A percentile compares a stretch with the other conserved stretches of the same genome.
These are phyloP conservation scores for Pseudocheirus occidentalis DNA, from an alignment of 2,797 vertebrate species.

Conservation along the genomic window DNA sequence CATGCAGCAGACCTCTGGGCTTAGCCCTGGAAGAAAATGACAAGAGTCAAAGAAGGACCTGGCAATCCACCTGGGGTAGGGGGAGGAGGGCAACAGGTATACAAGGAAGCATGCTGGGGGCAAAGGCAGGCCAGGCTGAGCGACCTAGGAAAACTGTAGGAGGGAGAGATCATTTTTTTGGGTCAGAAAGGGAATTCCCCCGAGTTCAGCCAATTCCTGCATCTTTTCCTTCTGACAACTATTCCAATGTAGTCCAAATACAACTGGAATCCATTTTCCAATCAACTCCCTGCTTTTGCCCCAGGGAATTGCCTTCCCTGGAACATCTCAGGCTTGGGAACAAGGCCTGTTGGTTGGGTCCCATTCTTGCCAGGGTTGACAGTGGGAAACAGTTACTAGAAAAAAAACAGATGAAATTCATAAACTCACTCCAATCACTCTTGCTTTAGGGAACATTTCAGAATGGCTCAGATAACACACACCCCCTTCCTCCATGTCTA, in stretches of 20 bases:
- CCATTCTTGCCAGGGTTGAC: neutral
- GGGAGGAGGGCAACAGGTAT: neutral
- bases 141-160: neutral
- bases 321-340: neutral
- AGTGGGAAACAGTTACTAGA: slow-evolving; percentile 2
- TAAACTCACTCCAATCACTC: neutral
- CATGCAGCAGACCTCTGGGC: neutral
- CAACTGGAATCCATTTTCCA: slow-evolving; percentile 12
- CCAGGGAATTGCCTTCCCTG: neutral
- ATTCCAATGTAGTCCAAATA: slow-evolving; percentile 1
- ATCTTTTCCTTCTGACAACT: slow-evolving; percentile 36
- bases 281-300: neutral
- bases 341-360: neutral
- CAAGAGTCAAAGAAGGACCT: neutral
- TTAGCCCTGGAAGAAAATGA: neutral
- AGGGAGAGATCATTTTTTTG: neutral
- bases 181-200: neutral
- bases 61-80: neutral
- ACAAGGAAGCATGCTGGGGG: neutral
- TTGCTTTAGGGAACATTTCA: neutral
- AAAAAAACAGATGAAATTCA: slow-evolving; percentile 28
- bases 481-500: neutral
- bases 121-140: neutral
- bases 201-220: slow-evolving; percentile 10
- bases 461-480: slow-evolving; percentile 10